Base-by-base conservation (phyloP, 2,113 vertebrate species). In the Mobula birostris region DNA sequence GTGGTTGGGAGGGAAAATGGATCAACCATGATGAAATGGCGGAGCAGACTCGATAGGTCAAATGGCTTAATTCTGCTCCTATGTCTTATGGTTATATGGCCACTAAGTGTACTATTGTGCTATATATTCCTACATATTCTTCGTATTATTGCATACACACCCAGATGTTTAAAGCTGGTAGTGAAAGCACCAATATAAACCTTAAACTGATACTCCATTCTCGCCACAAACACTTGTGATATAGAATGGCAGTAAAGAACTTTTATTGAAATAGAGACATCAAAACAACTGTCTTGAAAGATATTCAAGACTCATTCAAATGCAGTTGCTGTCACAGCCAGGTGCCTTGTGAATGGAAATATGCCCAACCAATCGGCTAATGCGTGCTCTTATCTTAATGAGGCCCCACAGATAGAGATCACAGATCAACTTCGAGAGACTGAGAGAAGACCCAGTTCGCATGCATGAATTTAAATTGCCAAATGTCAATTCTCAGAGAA, bases 341-440 rank as follows among this genome's bases (percentile, higher is more conserved):
- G 56, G 29, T 63, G 63, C 27, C 61, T 87, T 66, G 85, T 88
- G 85, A 88, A 88, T 66, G 24, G 61, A 88, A 63, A 27, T 88
- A 66, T 66, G 32, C 61, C 27, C n/a, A 66, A 66, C 14, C 61
- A 88, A 88, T 66, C 61, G 32, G 85, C 29, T 88, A 63, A 63
- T 66, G 61, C n/a, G 58, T 66, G 58, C 29, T 88, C 58, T 88
- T 32, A 88, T 66, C 85, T 88, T 32, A 88, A 88, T 88, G 61
- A 88, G 11, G 27, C 58, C 58, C 61, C 61, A 63, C 19, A 83
- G 27, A 58, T 15, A 24, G 7, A 66, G 7, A 61, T 88, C 15
- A 15, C 56, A 17, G 58, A 61, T 19, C 29, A 6, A 32, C 61
- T 66, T 5, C 29, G 7, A 66, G 58, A 1, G 6, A 21, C 29